These are phyloP conservation scores for Semibalanus balanoides DNA, from an alignment of 1,140 invertebrate genomes.

Conservation along the genomic window DNA sequence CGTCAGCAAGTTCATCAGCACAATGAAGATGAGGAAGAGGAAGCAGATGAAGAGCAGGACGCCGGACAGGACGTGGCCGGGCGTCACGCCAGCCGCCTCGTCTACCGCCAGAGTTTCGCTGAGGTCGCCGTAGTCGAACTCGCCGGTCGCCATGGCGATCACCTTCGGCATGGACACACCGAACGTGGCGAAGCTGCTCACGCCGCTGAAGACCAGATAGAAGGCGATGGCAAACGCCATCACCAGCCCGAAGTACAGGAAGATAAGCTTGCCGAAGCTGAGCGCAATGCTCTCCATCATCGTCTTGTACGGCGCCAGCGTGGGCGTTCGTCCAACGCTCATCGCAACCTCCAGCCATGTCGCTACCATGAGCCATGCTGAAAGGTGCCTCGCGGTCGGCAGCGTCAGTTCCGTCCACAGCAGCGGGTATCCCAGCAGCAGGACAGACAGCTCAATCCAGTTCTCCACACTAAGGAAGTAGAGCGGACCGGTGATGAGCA, in stretches of 20 bases:
- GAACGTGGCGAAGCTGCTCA: not conserved
- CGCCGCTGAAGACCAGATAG: not conserved
- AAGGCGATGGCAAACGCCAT: not conserved
- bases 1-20: not conserved
- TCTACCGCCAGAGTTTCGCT: not conserved
- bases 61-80: not conserved
- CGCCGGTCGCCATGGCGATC: not conserved
- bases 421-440: not conserved
- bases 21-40: not conserved
- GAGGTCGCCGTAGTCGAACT: not conserved
- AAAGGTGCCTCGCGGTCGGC: not conserved
- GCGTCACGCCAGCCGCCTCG: not conserved
- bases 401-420: not conserved
- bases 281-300: not conserved
- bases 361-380: not conserved
- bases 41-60: not conserved
- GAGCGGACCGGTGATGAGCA: not conserved
- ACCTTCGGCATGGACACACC: not conserved
- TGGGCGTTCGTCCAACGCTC: not conserved
- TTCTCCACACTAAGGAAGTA: not conserved
- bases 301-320: not conserved
- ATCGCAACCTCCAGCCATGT: not conserved
- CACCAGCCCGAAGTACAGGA: not conserved
- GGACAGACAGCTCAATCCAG: not conserved
- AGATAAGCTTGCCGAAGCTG: not conserved